Conservation (phyloP, 2,888 invertebrate species). For the Synergus umbraculus region DNA sequence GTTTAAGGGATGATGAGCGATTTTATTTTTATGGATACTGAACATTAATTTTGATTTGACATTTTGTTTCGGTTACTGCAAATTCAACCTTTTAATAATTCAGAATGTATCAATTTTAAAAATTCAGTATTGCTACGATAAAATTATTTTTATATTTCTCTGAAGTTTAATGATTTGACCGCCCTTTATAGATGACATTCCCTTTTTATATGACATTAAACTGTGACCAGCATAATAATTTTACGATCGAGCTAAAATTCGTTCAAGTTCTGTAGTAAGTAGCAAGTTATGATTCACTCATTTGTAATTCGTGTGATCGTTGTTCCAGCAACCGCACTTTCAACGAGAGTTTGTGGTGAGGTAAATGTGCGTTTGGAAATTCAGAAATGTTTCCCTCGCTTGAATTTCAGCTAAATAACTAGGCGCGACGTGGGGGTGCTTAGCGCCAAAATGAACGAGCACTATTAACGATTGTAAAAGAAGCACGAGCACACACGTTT, state of each 20-base stretch:
- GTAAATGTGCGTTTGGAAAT: constrained; percentile 24
- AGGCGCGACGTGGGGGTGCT: constrained; percentile 69
- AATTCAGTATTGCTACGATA: no score
- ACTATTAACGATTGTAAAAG: constrained; percentile 75
- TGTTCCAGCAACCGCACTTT: constrained; percentile 31
- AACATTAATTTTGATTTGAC: no score
- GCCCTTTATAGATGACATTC: not conserved
- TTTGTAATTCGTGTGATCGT: constrained; percentile 15
- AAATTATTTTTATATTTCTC: no score
- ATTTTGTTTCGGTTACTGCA: no score
- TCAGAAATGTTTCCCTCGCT: constrained; percentile 51
- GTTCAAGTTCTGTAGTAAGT: constrained; percentile 10
- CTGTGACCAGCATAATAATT: not conserved
- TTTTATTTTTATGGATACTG: no score
- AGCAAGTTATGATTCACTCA: constrained; percentile 34
- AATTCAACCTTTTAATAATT: no score
- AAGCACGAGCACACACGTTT: constrained; percentile 50
- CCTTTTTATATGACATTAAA: not conserved
- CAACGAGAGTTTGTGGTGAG: constrained; percentile 20
- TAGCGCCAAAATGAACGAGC: constrained; percentile 75
- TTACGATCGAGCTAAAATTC: not conserved
- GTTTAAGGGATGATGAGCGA: no score
- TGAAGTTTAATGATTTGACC: not conserved
- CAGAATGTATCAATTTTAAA: no score
- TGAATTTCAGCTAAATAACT: constrained; percentile 74